These are phyloP conservation scores for Synanthedon formicaeformis DNA, from an alignment of 2,888 invertebrate species.

Conservation along the genomic window DNA sequence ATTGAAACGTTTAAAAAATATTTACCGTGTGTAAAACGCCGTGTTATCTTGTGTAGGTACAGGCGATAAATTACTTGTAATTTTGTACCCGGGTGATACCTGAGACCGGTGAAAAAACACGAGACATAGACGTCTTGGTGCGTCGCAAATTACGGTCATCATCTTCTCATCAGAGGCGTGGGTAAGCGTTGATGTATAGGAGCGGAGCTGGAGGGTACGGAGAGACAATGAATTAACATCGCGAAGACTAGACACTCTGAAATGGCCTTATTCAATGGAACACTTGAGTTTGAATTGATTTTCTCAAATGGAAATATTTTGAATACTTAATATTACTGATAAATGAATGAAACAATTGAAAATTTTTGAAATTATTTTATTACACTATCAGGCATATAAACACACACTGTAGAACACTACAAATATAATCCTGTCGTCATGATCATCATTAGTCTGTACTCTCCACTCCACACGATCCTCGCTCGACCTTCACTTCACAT, in stretches of 20 bases:
- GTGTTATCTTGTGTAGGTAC: conserved; percentile 35
- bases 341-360: no score
- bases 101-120: conserved; percentile 67
- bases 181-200: conserved; percentile 65
- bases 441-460: no score
- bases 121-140: conserved; percentile 71
- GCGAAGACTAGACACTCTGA: not conserved
- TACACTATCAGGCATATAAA: no score
- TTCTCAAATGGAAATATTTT: no score
- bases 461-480: no score
- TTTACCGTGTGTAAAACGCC: conserved; percentile 18
- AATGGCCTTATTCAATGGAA: no score
- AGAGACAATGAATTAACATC: conserved; percentile 7
- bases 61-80: conserved; percentile 67
- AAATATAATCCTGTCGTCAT: no score
- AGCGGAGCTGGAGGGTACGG: conserved; percentile 38
- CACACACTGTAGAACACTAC: no score
- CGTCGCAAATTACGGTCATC: conserved; percentile 70
- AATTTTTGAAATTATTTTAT: no score
- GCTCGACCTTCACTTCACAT: no score
- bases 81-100: conserved; percentile 67
- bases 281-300: no score
- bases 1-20: conserved; percentile 5
- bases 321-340: no score
- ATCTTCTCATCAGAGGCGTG: conserved; percentile 69